phyloP scores from a whole-genome alignment of 2,113 vertebrate genomes.

The Triplophysa tibetana region DNA sequence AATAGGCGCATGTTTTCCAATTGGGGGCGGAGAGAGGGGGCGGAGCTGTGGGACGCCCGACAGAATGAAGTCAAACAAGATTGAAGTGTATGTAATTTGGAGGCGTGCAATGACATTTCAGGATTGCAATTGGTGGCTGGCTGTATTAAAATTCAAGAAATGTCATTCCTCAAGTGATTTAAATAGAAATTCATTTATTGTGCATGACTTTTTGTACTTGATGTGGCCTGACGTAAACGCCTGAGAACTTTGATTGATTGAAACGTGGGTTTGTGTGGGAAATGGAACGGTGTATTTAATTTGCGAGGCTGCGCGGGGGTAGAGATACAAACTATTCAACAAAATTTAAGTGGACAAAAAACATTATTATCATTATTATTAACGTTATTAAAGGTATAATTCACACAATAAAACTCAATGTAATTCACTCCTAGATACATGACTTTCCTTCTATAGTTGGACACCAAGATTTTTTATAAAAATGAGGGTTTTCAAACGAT shows the following conservation, averaged over 20 bases:
- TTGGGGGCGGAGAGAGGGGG: conserved; percentile 46
- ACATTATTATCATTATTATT: no score
- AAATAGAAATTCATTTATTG: not conserved
- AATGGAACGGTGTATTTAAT: no score
- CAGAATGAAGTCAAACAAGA: conserved; percentile 5
- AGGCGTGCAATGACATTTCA: not conserved
- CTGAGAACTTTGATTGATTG: not conserved
- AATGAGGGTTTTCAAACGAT: no score
- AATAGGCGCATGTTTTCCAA: conserved; percentile 60
- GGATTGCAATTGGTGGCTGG: not conserved
- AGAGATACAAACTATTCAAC: no score
- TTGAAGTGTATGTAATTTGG: not conserved
- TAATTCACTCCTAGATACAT: no score
- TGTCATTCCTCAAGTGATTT: not conserved
- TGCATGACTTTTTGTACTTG: not conserved
- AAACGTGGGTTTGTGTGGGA: no score
- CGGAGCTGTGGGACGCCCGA: conserved; percentile 52
- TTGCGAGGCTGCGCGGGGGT: no score
- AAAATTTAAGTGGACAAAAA: no score
- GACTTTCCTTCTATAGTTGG: no score
- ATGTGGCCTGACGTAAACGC: not conserved
- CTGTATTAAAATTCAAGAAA: not conserved
- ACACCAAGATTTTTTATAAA: no score
- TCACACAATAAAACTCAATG: no score
- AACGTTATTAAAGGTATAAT: no score